Evolutionary conservation across 2,888 invertebrate genomes (phyloP).

Genomic region (Cheilosia vernalis): DNA sequence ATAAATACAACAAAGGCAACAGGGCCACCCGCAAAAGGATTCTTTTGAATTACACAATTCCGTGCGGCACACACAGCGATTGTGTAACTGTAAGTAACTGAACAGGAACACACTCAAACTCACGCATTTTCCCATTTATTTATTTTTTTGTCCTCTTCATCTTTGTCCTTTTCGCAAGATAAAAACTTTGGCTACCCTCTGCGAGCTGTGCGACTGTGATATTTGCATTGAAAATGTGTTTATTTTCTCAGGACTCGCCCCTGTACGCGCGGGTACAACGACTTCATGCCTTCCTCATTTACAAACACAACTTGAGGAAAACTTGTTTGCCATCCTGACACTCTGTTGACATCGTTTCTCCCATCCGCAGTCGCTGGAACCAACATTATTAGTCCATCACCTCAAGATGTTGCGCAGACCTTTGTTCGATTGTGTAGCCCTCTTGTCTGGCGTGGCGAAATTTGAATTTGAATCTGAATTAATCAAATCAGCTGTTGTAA

Average conservation of each 20-base stretch:
- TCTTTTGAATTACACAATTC: constrained; percentile 71
- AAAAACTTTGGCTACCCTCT: constrained; percentile 37
- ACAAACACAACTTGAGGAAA: constrained; percentile 55
- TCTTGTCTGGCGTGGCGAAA: constrained; percentile 50
- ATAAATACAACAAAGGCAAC: constrained; percentile 52
- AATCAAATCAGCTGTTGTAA: constrained; percentile 67
- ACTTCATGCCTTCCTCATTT: constrained; percentile 58
- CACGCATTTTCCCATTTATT: constrained; percentile 47
- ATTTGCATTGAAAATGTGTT: constrained; percentile 71
- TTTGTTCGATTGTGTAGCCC: constrained; percentile 54
- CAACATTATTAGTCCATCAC: constrained; percentile 74
- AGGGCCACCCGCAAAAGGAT: constrained; percentile 66
- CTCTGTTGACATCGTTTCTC: constrained; percentile 59
- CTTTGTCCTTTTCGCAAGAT: constrained; percentile 31
- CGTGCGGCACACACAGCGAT: constrained; percentile 61
- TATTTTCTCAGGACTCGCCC: constrained; percentile 64
- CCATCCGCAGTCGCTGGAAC: constrained; percentile 38
- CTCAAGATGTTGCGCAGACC: constrained; percentile 69
- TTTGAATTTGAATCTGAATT: constrained; percentile 72
- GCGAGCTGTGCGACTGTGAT: constrained; percentile 19
- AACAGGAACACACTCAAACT: constrained; percentile 51
- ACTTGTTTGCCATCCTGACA: constrained; percentile 72
- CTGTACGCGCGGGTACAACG: constrained; percentile 14
- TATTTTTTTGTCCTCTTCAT: background rate
- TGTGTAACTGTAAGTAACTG: constrained; percentile 71